Evolutionary conservation across 2,888 invertebrate species (phyloP).

Genomic region (Sturmia bella): DNA sequence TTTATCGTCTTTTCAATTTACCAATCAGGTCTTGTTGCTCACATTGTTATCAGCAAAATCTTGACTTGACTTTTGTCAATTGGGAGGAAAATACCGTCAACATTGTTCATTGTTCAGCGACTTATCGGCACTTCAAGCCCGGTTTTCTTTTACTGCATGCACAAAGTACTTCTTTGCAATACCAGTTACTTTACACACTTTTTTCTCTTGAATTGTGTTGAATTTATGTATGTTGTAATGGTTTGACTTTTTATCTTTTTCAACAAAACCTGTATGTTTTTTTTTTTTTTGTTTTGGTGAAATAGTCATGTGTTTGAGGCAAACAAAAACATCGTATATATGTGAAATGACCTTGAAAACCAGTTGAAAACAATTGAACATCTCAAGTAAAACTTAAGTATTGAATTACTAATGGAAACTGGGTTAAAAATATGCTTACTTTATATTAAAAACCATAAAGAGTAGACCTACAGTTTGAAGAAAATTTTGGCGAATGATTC

Average conservation of each 20-base stretch:
- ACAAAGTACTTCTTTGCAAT: background rate
- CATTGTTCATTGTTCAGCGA: background rate
- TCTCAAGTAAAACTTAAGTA: slow-evolving; percentile 4
- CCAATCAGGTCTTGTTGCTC: slow-evolving; percentile 10
- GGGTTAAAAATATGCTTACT: slow-evolving; percentile 36
- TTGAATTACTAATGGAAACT: slow-evolving; percentile 30
- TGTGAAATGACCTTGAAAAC: slow-evolving; percentile 62
- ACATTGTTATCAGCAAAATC: slow-evolving; percentile 10
- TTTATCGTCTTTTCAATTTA: background rate
- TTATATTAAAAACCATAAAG: background rate
- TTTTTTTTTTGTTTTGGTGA: slow-evolving; percentile 32
- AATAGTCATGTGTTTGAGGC: slow-evolving; percentile 45
- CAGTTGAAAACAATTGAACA: slow-evolving; percentile 40
- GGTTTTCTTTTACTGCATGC: background rate
- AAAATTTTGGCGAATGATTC: background rate
- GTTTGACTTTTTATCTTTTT: slow-evolving; percentile 41
- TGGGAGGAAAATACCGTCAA: background rate
- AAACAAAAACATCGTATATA: slow-evolving; percentile 6
- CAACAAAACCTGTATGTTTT: slow-evolving; percentile 44
- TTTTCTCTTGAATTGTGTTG: slow-evolving; percentile 6
- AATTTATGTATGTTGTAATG: slow-evolving; percentile 52
- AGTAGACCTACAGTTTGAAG: slow-evolving; percentile 40
- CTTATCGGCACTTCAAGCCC: slow-evolving; percentile 13
- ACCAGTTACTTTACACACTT: background rate
- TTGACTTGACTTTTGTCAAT: background rate